A percentile compares a stretch with the other conserved stretches of the same genome.
Evolutionary conservation across 1,140 invertebrate species (phyloP).

Genomic region (Cyphomyrmex costatus): DNA sequence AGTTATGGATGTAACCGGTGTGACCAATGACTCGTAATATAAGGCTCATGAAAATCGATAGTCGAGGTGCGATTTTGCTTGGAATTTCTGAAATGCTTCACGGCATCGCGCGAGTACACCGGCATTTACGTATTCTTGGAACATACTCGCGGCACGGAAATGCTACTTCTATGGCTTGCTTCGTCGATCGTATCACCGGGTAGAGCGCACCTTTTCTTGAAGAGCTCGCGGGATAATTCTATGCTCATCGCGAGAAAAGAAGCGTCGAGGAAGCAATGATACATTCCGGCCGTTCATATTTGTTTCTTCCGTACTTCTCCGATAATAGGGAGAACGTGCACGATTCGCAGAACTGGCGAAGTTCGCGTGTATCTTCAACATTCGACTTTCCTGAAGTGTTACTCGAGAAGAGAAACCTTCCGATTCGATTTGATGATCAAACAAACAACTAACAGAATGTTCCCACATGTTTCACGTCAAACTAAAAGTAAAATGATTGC

Average conservation of each 20-base stretch:
- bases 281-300: conserved; percentile 45
- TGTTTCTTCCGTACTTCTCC: conserved; percentile 38
- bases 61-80: conserved; percentile 28
- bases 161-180: conserved; percentile 25
- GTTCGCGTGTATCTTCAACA: conserved; percentile 36
- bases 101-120: conserved; percentile 7
- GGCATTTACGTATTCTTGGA: conserved; percentile 53
- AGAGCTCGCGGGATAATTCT: conserved; percentile 46
- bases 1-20: conserved; percentile 44
- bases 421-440: background rate
- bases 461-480: background rate
- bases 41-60: conserved; percentile 52
- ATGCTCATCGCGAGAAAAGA: conserved; percentile 20
- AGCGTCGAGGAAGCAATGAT: conserved; percentile 50
- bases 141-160: conserved; percentile 34
- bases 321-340: conserved; percentile 35
- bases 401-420: background rate
- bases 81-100: conserved; percentile 54
- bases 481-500: background rate
- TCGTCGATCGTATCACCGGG: conserved; percentile 34
- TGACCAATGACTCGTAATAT: conserved; percentile 25
- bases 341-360: conserved; percentile 21
- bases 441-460: background rate
- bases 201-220: conserved; percentile 16
- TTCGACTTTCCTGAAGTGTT: conserved; percentile 18